Evolutionary conservation across 2,113 vertebrate species (phyloP).

Genomic region (Sinocyclocheilus rhinocerous): DNA sequence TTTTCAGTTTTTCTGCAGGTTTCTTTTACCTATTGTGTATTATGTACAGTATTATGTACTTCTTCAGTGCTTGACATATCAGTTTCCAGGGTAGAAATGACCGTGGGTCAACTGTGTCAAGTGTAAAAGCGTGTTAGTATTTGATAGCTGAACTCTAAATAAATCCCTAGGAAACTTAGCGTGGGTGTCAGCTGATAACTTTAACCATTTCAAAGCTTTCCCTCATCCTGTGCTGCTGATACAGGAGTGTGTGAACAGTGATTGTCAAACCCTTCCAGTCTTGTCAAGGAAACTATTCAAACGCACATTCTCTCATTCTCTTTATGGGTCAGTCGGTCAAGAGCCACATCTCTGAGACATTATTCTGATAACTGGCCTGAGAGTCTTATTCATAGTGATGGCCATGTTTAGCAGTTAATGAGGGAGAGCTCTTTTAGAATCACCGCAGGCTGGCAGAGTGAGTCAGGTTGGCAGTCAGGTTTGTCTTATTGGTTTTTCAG

Average conservation of each 20-base stretch:
- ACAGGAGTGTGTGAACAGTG: neutral
- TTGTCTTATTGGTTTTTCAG: neutral
- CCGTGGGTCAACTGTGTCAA: neutral
- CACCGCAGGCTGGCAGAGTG: neutral
- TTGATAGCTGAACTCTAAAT: slow-evolving; percentile 32
- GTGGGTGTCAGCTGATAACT: slow-evolving; percentile 17
- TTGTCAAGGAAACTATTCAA: neutral
- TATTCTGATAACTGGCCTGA: slow-evolving; percentile 23
- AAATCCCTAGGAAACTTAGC: neutral
- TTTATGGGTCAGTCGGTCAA: slow-evolving; percentile 17
- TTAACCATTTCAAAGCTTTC: neutral
- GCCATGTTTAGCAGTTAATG: slow-evolving; percentile 36
- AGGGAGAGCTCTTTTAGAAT: slow-evolving; percentile 34
- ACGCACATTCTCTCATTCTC: neutral
- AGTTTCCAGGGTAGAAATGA: neutral
- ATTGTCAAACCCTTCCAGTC: neutral
- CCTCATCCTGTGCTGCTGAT: neutral
- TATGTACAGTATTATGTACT: neutral
- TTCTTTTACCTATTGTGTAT: neutral
- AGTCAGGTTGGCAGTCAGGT: neutral
- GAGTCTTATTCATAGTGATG: slow-evolving; percentile 50
- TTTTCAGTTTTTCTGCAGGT: neutral
- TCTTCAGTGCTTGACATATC: neutral
- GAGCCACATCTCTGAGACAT: neutral
- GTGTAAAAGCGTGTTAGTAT: slow-evolving; percentile 8